A percentile compares a stretch with the other conserved stretches of the same genome.
These are phyloP conservation scores for Dipus sagitta DNA, from an alignment of 2,797 vertebrate species.

Conservation along the genomic window DNA sequence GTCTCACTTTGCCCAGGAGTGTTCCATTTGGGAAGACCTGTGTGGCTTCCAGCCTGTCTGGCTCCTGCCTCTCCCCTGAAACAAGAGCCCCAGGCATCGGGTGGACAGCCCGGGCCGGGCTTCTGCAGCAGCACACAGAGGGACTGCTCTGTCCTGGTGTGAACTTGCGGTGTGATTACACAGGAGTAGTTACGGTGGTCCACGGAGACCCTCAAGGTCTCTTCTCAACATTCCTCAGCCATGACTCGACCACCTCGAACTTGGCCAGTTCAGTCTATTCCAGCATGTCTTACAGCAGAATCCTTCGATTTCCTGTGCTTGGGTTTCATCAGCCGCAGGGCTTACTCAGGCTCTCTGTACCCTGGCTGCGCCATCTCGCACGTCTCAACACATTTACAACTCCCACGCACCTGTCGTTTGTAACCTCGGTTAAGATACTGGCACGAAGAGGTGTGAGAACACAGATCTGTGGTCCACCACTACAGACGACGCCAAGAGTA, in stretches of 20 bases:
- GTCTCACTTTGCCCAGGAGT: neutral
- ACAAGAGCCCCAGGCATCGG: neutral
- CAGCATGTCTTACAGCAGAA: neutral
- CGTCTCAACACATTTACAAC: neutral
- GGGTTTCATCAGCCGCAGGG: neutral
- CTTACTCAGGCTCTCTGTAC: neutral
- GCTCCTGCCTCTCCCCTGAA: neutral
- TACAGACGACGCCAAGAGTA: neutral
- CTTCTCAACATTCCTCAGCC: neutral
- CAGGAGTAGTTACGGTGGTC: neutral
- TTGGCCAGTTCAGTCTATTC: neutral
- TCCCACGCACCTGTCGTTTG: neutral
- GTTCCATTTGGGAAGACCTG: neutral
- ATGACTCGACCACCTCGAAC: neutral
- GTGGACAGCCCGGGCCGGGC: neutral
- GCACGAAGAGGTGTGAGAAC: slow-evolving; percentile 1
- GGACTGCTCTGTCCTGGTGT: neutral
- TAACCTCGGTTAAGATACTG: neutral
- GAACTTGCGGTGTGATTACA: neutral
- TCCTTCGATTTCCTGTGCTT: neutral
- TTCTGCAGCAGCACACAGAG: neutral
- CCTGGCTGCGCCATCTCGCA: neutral
- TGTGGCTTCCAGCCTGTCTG: neutral
- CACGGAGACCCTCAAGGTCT: neutral
- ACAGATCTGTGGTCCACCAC: neutral